These are phyloP conservation scores for Ammodytes dubius DNA, from an alignment of 2,113 vertebrate species.

Conservation along the genomic window DNA sequence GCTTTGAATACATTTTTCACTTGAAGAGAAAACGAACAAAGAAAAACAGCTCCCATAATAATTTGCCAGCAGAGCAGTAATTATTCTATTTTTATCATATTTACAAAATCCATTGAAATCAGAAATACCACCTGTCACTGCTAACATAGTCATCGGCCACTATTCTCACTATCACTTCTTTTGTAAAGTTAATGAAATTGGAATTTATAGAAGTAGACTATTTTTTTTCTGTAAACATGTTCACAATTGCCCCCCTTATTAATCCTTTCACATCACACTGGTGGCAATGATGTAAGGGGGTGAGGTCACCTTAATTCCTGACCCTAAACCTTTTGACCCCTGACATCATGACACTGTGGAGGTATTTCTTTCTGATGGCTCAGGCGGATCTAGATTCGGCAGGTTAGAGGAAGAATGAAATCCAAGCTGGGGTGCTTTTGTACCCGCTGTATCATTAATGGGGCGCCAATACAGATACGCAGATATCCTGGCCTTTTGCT, in stretches of 20 bases:
- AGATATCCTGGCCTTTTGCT: conserved; percentile 73
- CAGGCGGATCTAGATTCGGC: conserved; percentile 63
- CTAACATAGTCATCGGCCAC: too few species aligned
- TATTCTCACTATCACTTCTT: too few species aligned
- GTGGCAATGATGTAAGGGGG: conserved; percentile 55
- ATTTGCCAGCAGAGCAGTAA: too few species aligned
- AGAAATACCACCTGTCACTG: too few species aligned
- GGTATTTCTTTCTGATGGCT: conserved; percentile 71
- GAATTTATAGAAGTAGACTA: too few species aligned
- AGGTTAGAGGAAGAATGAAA: conserved; percentile 78
- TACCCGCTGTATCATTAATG: conserved; percentile 85
- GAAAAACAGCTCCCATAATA: too few species aligned
- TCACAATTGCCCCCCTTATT: not conserved
- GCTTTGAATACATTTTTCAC: too few species aligned
- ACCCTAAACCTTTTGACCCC: conserved; percentile 72
- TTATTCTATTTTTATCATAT: too few species aligned
- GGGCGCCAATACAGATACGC: conserved; percentile 72
- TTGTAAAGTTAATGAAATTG: too few species aligned
- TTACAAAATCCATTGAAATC: too few species aligned
- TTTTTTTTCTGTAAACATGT: not conserved
- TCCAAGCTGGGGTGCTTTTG: conserved; percentile 76
- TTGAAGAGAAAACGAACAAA: too few species aligned
- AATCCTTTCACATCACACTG: conserved; percentile 6
- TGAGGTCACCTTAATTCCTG: conserved; percentile 63
- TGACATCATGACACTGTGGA: conserved; percentile 54